phyloP scores from a whole-genome alignment of 2,113 vertebrate species.

The Mesitornis unicolor region DNA sequence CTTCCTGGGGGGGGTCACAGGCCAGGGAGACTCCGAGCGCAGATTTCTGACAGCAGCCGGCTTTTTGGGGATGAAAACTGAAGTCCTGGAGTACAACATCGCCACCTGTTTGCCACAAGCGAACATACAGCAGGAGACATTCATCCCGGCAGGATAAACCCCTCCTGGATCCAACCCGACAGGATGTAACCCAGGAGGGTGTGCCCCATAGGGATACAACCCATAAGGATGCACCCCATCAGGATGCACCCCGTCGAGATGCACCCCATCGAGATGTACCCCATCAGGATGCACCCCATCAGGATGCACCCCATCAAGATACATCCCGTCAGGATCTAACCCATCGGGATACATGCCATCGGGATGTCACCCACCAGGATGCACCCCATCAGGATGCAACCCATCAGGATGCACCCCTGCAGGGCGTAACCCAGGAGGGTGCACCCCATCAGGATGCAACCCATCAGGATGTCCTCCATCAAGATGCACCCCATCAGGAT shows the following conservation, averaged over 20 bases:
- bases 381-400: not conserved
- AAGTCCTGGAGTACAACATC: constrained; percentile 59
- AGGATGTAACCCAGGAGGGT: too few species aligned
- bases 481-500: not conserved
- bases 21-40: not conserved
- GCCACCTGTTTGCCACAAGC: constrained; percentile 59
- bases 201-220: too few species aligned
- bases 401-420: fast-evolving
- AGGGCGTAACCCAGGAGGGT: too few species aligned
- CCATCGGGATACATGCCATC: not conserved
- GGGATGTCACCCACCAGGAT: not conserved
- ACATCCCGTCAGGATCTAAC: not conserved
- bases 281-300: not conserved
- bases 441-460: not conserved
- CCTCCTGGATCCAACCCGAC: not conserved
- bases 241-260: not conserved
- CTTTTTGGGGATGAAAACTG: not conserved
- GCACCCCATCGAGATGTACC: too few species aligned
- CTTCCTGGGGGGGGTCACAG: fast-evolving
- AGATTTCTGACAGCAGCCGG: not conserved
- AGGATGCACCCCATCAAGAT: fast-evolving
- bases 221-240: too few species aligned
- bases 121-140: not conserved
- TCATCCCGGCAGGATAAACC: not conserved
- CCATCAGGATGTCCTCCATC: not conserved